Percentiles rank a stretch among this genome's conserved stretches.
Conservation (phyloP, 2,888 invertebrate species). For the Priocnemis perturbator region DNA sequence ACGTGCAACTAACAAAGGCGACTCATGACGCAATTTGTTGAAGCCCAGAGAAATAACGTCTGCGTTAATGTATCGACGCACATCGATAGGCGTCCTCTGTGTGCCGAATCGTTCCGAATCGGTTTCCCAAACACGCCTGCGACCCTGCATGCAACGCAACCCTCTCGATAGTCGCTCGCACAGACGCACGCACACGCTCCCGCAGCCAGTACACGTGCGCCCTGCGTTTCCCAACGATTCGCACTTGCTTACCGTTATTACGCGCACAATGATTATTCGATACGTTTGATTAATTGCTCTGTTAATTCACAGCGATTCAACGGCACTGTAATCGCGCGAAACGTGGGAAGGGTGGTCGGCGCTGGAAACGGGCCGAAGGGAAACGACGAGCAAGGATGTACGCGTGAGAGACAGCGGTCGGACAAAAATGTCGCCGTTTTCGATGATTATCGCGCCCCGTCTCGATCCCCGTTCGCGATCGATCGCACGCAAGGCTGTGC, state of each 20-base stretch:
- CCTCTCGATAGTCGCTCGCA: background rate
- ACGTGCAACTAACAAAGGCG: too few species aligned
- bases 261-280: constrained; percentile 35
- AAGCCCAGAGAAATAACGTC: too few species aligned
- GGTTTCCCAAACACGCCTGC: constrained; percentile 1
- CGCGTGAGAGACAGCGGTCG: too few species aligned
- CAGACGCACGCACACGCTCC: background rate
- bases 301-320: constrained; percentile 8
- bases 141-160: background rate
- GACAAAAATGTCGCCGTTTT: too few species aligned
- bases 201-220: background rate
- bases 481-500: too few species aligned
- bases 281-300: constrained; percentile 28
- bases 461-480: too few species aligned
- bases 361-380: too few species aligned
- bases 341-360: too few species aligned
- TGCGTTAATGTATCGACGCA: background rate
- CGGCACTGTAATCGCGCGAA: constrained; percentile 6
- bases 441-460: too few species aligned
- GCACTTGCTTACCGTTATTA: constrained; percentile 14
- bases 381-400: too few species aligned
- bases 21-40: too few species aligned
- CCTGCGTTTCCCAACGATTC: background rate
- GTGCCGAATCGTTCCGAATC: constrained; percentile 5
- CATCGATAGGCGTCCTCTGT: background rate